A percentile compares a stretch with the other conserved stretches of the same genome.
phyloP scores from a whole-genome alignment of 1,140 invertebrate genomes.

The Geopemphigus sp. region DNA sequence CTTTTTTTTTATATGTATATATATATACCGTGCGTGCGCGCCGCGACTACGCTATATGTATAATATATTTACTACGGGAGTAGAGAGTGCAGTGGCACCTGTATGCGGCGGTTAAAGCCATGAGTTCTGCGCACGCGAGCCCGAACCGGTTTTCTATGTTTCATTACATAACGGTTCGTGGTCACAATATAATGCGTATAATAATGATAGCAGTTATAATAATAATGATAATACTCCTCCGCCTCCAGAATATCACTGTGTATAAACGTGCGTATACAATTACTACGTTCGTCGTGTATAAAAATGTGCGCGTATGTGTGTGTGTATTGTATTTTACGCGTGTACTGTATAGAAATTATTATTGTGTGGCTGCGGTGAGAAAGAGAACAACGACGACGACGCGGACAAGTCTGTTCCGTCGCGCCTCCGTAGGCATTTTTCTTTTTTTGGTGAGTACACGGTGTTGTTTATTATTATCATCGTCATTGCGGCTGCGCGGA shows the following conservation, averaged over 20 bases:
- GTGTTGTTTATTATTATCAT: not conserved
- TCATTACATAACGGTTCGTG: slow-evolving; percentile 36
- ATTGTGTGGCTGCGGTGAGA: too few species aligned
- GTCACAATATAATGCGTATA: slow-evolving; percentile 9
- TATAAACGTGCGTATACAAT: too few species aligned
- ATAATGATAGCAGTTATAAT: slow-evolving; percentile 16
- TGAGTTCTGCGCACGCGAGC: not conserved
- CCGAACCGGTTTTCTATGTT: slow-evolving; percentile 42
- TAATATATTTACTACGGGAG: not conserved
- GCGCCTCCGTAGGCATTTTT: not conserved
- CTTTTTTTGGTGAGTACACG: too few species aligned
- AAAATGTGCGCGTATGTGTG: too few species aligned
- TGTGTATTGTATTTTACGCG: too few species aligned
- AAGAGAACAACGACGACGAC: too few species aligned
- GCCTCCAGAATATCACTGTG: too few species aligned
- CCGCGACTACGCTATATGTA: not conserved
- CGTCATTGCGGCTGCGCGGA: not conserved
- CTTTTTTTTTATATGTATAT: slow-evolving; percentile 4
- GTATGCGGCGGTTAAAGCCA: not conserved
- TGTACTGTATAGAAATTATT: too few species aligned
- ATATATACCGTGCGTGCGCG: not conserved
- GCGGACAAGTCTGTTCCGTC: not conserved
- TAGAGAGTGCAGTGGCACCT: slow-evolving; percentile 44
- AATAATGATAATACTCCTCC: not conserved
- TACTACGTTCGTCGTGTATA: too few species aligned